phyloP scores from a whole-genome alignment of 2,113 vertebrate species.

The Scophthalmus maximus region DNA sequence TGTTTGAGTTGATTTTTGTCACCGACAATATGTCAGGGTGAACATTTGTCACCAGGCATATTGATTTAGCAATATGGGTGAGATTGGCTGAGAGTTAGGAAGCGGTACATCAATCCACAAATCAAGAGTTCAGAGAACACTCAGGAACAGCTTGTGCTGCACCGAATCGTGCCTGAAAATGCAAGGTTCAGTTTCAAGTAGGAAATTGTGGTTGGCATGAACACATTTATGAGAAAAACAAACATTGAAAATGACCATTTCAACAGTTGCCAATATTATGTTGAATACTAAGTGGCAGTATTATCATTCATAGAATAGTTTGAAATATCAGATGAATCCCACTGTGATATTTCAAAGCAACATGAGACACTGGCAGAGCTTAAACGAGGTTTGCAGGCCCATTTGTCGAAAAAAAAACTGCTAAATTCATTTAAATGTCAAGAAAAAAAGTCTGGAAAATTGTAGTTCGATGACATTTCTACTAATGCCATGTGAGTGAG shows the following conservation, averaged over 20 bases:
- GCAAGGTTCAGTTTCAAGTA: not conserved
- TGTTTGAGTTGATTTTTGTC: conserved; percentile 77
- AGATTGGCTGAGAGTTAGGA: conserved; percentile 77
- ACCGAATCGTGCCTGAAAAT: conserved; percentile 36
- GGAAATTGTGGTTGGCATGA: not conserved
- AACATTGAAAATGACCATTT: not conserved
- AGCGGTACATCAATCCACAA: conserved; percentile 70
- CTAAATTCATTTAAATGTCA: conserved; percentile 45
- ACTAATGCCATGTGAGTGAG: conserved; percentile 20
- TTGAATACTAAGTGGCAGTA: not conserved
- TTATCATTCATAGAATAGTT: not conserved
- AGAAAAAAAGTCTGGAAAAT: conserved; percentile 9
- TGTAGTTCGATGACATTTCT: conserved; percentile 42
- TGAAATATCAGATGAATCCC: not conserved
- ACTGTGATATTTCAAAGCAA: not conserved
- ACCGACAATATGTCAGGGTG: conserved; percentile 61
- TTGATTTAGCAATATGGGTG: conserved; percentile 77
- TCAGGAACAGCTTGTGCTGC: conserved; percentile 39
- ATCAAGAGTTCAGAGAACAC: conserved; percentile 65
- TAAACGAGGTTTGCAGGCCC: not conserved
- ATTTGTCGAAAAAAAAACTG: conserved; percentile 7
- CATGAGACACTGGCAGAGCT: not conserved
- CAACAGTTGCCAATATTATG: not conserved
- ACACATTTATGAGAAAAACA: not conserved
- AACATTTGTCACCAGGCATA: conserved; percentile 71